Evolutionary conservation across 2,888 invertebrate genomes (phyloP).

Genomic region (Stenoptilia bipunctidactyla): DNA sequence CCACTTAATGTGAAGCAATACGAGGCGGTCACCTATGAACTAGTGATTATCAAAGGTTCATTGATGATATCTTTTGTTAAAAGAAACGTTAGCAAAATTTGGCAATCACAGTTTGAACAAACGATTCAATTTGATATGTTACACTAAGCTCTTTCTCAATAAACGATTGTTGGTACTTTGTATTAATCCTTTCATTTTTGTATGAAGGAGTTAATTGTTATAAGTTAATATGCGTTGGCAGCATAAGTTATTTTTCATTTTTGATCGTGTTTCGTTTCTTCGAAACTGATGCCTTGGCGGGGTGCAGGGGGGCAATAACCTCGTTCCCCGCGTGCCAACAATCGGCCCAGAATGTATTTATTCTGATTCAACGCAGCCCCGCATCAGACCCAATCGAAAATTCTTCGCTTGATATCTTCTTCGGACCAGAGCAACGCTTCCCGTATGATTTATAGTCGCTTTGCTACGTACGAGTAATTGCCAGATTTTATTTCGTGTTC

Average conservation of each 20-base stretch:
- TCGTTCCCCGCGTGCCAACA: slow-evolving; percentile 19
- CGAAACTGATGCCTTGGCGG: slow-evolving; percentile 24
- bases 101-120: background rate
- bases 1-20: slow-evolving; percentile 64
- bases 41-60: slow-evolving; percentile 27
- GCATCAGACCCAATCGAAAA: slow-evolving; percentile 54
- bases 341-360: slow-evolving; percentile 59
- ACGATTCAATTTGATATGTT: no score
- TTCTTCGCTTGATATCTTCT: slow-evolving; percentile 59
- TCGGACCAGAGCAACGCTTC: slow-evolving; percentile 44
- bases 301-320: slow-evolving; percentile 44
- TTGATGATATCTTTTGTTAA: background rate
- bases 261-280: slow-evolving; percentile 26
- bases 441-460: slow-evolving; percentile 51
- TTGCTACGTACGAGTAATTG: slow-evolving; percentile 27
- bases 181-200: no score
- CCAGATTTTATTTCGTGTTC: slow-evolving; percentile 24
- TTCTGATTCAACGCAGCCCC: slow-evolving; percentile 45
- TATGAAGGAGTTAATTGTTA: background rate
- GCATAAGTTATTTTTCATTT: slow-evolving; percentile 22
- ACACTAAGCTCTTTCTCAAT: no score
- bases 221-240: background rate
- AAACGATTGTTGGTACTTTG: no score
- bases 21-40: slow-evolving; percentile 46
- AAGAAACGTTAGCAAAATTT: background rate